Evolutionary conservation across 1,140 invertebrate species (phyloP).

Genomic region (Littorina saxatilis): DNA sequence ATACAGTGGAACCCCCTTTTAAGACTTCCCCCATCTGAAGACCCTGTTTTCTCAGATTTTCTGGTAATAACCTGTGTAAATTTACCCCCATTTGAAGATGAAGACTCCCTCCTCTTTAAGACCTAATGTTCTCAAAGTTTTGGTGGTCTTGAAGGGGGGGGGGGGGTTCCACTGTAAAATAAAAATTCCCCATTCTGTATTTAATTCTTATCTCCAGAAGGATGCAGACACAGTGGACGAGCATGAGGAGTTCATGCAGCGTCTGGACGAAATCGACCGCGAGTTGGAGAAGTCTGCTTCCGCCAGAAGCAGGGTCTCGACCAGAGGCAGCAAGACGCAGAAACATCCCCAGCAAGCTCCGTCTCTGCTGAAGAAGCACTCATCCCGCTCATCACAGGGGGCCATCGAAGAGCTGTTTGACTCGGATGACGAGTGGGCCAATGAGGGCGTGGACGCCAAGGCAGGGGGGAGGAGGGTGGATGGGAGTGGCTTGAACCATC

Average conservation of each 20-base stretch:
- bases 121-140: too few species aligned
- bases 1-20: too few species aligned
- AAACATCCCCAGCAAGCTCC: constrained; percentile 19
- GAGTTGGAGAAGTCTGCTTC: constrained; percentile 34
- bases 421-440: constrained; percentile 60
- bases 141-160: too few species aligned
- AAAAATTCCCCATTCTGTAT: background rate
- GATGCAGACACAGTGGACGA: constrained; percentile 27
- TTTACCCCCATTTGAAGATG: too few species aligned
- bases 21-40: too few species aligned
- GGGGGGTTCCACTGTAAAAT: too few species aligned
- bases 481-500: background rate
- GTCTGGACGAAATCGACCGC: constrained; percentile 52
- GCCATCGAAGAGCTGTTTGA: constrained; percentile 44
- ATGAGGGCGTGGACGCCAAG: constrained; percentile 32
- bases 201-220: background rate
- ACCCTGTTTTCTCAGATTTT: too few species aligned
- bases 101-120: too few species aligned
- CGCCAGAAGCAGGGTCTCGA: background rate
- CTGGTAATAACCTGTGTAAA: too few species aligned
- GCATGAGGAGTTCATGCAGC: constrained; percentile 49
- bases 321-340: background rate
- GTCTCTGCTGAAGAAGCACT: constrained; percentile 24
- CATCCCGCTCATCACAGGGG: constrained; percentile 1
- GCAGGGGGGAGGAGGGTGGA: background rate